Percentiles rank a stretch among this genome's conserved stretches.
Conservation (phyloP, 1,140 invertebrate species). For the Drosophila funebris region DNA sequence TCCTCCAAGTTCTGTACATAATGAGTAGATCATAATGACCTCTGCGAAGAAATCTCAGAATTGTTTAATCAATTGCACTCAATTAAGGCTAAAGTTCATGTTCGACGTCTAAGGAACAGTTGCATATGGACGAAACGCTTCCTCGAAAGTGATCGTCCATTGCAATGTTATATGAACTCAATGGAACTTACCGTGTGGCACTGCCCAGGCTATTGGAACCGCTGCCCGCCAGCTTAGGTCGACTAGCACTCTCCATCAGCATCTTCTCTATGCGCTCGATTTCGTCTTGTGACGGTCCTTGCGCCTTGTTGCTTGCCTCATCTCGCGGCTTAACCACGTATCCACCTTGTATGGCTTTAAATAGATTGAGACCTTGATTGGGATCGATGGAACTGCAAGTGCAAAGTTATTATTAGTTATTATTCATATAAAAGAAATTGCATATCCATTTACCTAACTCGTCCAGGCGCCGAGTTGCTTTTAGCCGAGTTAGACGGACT, state of each 20-base stretch:
- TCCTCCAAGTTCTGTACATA: slow-evolving; percentile 58
- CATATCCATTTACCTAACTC: slow-evolving; percentile 56
- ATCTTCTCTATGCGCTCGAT: slow-evolving; percentile 86
- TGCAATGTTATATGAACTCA: neutral
- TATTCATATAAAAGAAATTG: neutral
- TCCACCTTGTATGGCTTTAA: slow-evolving; percentile 89
- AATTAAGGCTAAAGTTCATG: slow-evolving; percentile 34
- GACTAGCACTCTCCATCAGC: slow-evolving; percentile 73
- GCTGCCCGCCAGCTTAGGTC: slow-evolving; percentile 77
- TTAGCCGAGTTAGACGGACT: slow-evolving; percentile 83
- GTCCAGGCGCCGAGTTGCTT: slow-evolving; percentile 82
- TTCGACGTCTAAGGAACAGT: neutral
- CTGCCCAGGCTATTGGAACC: slow-evolving; percentile 83
- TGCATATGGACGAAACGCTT: neutral
- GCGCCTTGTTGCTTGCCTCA: slow-evolving; percentile 88
- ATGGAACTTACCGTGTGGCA: slow-evolving; percentile 65
- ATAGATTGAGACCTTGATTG: slow-evolving; percentile 79
- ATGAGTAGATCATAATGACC: slow-evolving; percentile 57
- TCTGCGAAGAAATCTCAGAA: slow-evolving; percentile 41
- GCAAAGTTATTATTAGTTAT: neutral
- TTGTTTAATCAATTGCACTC: slow-evolving; percentile 7
- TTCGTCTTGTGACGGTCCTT: slow-evolving; percentile 86
- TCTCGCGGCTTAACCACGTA: slow-evolving; percentile 92
- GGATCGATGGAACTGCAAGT: slow-evolving; percentile 82
- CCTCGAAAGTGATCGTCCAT: no score